Evolutionary conservation across 2,113 vertebrate genomes (phyloP).

Genomic region (Xiphophorus maculatus): DNA sequence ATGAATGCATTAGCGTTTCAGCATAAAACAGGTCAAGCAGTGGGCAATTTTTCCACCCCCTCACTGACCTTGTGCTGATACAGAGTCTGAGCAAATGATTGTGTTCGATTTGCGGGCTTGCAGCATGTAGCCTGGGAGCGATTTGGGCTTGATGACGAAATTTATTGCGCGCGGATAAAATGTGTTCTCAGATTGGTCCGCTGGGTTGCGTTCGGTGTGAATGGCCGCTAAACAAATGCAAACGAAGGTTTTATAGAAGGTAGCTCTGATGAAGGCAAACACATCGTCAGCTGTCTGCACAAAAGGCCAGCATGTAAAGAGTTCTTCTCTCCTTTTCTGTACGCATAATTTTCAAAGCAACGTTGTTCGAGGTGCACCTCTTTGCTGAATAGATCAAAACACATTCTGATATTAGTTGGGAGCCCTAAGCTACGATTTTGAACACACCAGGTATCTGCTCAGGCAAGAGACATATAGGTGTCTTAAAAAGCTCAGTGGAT

Average conservation of each 20-base stretch:
- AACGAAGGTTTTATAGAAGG: conserved; percentile 2
- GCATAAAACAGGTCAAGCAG: conserved; percentile 21
- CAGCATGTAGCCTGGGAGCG: conserved; percentile 31
- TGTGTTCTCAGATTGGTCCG: conserved; percentile 20
- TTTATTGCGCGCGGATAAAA: conserved; percentile 46
- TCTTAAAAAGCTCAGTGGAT: neutral
- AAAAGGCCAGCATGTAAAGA: neutral
- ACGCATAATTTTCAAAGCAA: neutral
- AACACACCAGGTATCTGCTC: neutral
- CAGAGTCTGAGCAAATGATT: conserved; percentile 50
- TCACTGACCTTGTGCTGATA: conserved; percentile 49
- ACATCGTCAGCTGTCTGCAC: neutral
- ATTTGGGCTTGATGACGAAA: conserved; percentile 43
- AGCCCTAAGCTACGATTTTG: neutral
- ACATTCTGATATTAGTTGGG: neutral
- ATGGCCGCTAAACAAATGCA: conserved; percentile 21
- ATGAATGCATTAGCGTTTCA: conserved; percentile 18
- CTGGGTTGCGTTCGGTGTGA: conserved; percentile 11
- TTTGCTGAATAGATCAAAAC: neutral
- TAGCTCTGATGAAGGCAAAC: neutral
- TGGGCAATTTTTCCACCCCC: conserved; percentile 10
- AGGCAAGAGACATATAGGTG: neutral
- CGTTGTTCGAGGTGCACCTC: neutral
- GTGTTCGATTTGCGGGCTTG: conserved; percentile 52
- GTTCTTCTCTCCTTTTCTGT: neutral